Evolutionary conservation across 2,888 invertebrate genomes (phyloP).

Genomic region (Clanis bilineata): DNA sequence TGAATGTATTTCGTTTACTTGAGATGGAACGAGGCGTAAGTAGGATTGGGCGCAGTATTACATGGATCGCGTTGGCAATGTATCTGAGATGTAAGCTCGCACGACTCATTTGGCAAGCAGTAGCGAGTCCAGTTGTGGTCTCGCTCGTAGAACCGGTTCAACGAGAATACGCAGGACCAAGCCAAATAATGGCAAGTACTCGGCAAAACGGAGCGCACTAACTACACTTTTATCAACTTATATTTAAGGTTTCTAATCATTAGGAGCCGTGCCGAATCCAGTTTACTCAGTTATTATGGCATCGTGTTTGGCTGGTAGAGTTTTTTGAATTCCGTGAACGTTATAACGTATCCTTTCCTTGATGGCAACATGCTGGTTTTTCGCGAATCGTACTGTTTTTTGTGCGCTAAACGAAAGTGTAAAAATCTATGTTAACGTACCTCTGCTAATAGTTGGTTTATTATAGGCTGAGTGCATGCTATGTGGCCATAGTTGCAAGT

Average conservation of each 20-base stretch:
- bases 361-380: conserved; percentile 1
- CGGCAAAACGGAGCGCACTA: conserved; percentile 37
- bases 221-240: conserved; percentile 44
- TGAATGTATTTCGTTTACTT: conserved; percentile 12
- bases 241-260: conserved; percentile 45
- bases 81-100: conserved; percentile 52
- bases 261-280: neutral
- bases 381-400: neutral
- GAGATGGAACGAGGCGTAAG: neutral
- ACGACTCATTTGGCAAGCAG: conserved; percentile 69
- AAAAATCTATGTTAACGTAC: neutral
- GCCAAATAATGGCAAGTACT: conserved; percentile 62
- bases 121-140: conserved; percentile 75
- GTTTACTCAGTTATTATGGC: conserved; percentile 14
- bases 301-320: conserved; percentile 14
- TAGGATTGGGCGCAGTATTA: conserved; percentile 4
- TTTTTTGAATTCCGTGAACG: conserved; percentile 19
- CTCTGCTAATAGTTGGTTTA: neutral
- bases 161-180: conserved; percentile 71
- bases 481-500: neutral
- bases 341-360: conserved; percentile 12
- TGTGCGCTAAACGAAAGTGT: neutral
- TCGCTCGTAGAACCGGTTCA: conserved; percentile 72
- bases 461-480: neutral
- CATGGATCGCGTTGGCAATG: conserved; percentile 23